These are phyloP conservation scores for Elaphurus davidianus DNA, from an alignment of 2,113 vertebrate genomes.

Conservation along the genomic window DNA sequence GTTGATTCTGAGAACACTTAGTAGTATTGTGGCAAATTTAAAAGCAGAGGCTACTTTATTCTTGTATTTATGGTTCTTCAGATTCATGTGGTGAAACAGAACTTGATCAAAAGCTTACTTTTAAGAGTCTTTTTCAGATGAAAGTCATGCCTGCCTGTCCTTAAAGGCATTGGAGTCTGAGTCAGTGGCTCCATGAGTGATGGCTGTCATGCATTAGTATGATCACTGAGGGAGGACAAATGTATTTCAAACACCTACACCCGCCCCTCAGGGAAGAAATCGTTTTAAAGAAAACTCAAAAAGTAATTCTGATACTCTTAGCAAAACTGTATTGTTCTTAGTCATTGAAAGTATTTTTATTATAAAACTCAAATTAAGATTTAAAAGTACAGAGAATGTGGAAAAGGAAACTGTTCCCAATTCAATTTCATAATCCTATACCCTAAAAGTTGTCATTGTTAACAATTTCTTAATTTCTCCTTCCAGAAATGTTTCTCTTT, in stretches of 20 bases:
- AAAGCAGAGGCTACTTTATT: neutral
- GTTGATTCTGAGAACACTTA: neutral
- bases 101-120: neutral
- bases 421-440: neutral
- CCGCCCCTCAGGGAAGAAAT: neutral
- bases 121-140: neutral
- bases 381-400: neutral
- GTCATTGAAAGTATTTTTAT: neutral
- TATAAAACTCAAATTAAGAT: conserved; percentile 24
- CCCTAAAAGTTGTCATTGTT: neutral
- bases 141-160: neutral
- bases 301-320: neutral
- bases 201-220: neutral
- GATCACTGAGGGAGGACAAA: neutral
- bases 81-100: neutral
- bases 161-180: neutral
- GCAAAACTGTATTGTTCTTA: neutral
- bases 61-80: neutral
- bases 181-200: neutral
- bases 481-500: neutral
- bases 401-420: neutral
- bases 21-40: neutral
- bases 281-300: neutral
- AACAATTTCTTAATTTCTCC: neutral
- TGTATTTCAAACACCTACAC: neutral